Percentiles rank a stretch among this genome's conserved stretches.
Conservation (phyloP, 2,888 invertebrate genomes). For the Panopea generosa region DNA sequence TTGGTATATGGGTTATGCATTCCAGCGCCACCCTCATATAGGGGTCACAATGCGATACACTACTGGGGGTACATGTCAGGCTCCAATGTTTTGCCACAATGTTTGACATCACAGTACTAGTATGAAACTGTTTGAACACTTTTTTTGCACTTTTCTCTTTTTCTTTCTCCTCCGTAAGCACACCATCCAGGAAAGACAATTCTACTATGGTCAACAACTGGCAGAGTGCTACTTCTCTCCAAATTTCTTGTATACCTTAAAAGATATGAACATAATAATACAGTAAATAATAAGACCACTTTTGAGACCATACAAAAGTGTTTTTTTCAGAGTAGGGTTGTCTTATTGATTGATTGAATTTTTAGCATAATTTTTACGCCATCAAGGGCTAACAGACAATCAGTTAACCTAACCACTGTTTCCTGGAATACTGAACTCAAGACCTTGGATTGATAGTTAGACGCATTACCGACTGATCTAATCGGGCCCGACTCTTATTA, state of each 20-base stretch:
- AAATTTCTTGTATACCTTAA: conserved; percentile 75
- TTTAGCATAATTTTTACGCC: too few relatives aligned
- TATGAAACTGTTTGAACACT: conserved; percentile 47
- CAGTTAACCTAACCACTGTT: too few relatives aligned
- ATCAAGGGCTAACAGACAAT: too few relatives aligned
- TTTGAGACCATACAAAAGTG: too few relatives aligned
- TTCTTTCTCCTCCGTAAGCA: conserved; percentile 73
- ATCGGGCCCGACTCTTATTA: too few relatives aligned
- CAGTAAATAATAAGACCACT: too few relatives aligned
- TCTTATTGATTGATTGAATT: too few relatives aligned
- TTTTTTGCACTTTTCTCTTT: conserved; percentile 65
- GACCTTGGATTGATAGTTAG: too few relatives aligned
- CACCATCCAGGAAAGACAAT: conserved; percentile 82
- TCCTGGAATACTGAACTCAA: too few relatives aligned
- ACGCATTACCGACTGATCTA: too few relatives aligned
- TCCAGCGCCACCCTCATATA: conserved; percentile 79
- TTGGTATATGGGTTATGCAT: conserved; percentile 80
- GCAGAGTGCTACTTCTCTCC: conserved; percentile 80
- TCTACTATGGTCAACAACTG: conserved; percentile 81
- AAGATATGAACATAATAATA: too few relatives aligned
- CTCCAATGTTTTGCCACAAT: conserved; percentile 75
- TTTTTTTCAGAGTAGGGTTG: too few relatives aligned
- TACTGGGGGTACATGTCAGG: conserved; percentile 59
- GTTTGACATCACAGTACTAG: conserved; percentile 70
- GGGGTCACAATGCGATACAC: conserved; percentile 70